Percentiles rank a stretch among this genome's conserved stretches.
These are phyloP conservation scores for Dermatophagoides farinae DNA, from an alignment of 1,140 invertebrate genomes.

Conservation along the genomic window DNA sequence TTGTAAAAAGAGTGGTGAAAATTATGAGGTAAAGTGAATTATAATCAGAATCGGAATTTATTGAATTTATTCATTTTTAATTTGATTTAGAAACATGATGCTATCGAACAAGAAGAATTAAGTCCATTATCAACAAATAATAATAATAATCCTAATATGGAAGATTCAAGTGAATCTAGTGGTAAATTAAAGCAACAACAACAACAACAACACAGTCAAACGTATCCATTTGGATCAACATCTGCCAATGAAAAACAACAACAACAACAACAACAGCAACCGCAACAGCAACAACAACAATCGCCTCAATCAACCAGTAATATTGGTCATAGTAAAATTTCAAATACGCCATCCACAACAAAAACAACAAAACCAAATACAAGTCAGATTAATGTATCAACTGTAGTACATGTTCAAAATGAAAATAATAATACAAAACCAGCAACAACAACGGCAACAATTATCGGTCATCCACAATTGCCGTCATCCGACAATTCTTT, in stretches of 20 bases:
- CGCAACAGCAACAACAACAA: background rate
- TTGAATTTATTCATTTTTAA: background rate
- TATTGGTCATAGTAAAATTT: background rate
- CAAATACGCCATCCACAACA: background rate
- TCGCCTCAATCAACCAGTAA: background rate
- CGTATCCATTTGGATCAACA: background rate
- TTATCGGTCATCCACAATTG: too few relatives aligned
- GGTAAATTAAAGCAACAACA: background rate
- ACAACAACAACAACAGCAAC: background rate
- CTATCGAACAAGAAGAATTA: background rate
- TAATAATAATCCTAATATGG: background rate
- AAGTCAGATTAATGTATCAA: background rate
- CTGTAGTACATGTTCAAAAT: background rate
- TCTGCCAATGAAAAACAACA: background rate
- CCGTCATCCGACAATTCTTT: too few relatives aligned
- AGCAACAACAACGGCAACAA: too few relatives aligned
- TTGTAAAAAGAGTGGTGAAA: background rate
- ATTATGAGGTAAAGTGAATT: background rate
- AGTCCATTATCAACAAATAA: background rate
- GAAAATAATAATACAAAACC: background rate
- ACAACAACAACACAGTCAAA: background rate
- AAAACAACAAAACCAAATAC: background rate
- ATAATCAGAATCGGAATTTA: background rate
- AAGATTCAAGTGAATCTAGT: background rate
- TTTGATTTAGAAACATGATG: background rate